Evolutionary conservation across 2,113 vertebrate species (phyloP), one percentile per base, ranked within the genome.

Genomic region (Hydrolagus affinis): DNA sequence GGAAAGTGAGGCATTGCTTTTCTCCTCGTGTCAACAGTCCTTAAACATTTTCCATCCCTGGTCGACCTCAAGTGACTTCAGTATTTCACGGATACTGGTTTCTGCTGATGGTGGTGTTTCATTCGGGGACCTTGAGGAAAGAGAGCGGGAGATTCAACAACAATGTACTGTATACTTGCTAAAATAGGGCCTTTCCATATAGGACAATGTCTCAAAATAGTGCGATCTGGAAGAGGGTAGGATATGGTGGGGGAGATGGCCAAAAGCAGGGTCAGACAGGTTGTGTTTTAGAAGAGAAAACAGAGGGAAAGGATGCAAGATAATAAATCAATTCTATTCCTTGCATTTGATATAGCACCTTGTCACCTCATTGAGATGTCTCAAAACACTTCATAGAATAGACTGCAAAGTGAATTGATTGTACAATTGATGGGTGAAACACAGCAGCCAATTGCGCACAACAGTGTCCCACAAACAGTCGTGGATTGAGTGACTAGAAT

Each of bases 51-150:
- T 68, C 60, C 28, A 30, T 80, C 44, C 44, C 6, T 44, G 30
- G 30, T 25, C 59, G 28, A 32, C 64, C 32, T 83, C 44, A 70
- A 86, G 68, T 59, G 85, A 85, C 69, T 85, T 94, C 92, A 98
- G 87, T 97, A 94, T 87, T 94, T 96, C 88, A 94, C 95, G 72
- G 94, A 93, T 0, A 93, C 88, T 7, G 95, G 90, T 88, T 91
- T 92, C 87, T 92, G 91, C 25, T 93, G 86, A 87, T 95, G 95
- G 86, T 94, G 95, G 70, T 95, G 95, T 85, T 94, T 95, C 86
- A 97, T 91, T 88, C 94, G 93, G 85, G 94, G 92, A 87, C 95
- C 97, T 98, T 80, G 85, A 85, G 62, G 85, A 86, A 73, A 86
- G 85, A 85, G 32, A 87, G 70, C 86, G 86, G 74, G 28, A 87